Base-by-base conservation (phyloP, 92 coral and sea anemone species). In the Siderastrea siderea region DNA sequence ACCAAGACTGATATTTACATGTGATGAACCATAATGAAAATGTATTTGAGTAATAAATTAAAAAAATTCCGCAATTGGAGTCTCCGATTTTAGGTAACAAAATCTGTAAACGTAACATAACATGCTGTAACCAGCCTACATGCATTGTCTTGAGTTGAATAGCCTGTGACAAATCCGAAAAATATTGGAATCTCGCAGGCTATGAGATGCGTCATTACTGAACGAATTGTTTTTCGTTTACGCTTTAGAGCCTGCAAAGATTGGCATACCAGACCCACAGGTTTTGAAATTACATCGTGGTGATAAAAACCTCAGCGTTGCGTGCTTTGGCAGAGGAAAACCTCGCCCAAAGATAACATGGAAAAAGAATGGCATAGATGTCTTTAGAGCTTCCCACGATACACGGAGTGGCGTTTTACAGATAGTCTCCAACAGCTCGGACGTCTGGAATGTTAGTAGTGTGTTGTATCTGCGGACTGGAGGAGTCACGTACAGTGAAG, bases 261-360 rank as follows among this genome's bases (percentile, higher is more conserved):
- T 71, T 7, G 13, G 76, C 16, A 17, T 71, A 50, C 2, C 17
- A 16, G 76, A 55, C 9, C 76, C 76, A 3, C 26, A 15, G 19
- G 15, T 71, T 47, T 50, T 71, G 52, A 71, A 46, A n/a, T 50
- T 71, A 17, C 55, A 45, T 46, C 65, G 48, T 7, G 71, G 43
- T 6, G 79, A 86, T 7, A 68, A 73, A 59, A 63, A 84, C 51
- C 71, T 80, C 47, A 51, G 74, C 6, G 68, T 93, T 26, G 60
- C 12, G 16, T 93, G 95, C 85, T 47, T 57, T 14, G 95, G 89
- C n/a, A 86, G 71, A 19, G 95, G 93, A 7, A 74, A 86, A 57
- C 95, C 95, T 11, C 53, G 69, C 16, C 93, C 93, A 4, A 48
- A 38, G 2, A 87, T 92, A 9, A 71, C 74, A 2, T 92, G 95